A percentile compares a stretch with the other conserved stretches of the same genome.
Conservation (phyloP, 2,113 vertebrate genomes). For the Notiomystis cincta region DNA sequence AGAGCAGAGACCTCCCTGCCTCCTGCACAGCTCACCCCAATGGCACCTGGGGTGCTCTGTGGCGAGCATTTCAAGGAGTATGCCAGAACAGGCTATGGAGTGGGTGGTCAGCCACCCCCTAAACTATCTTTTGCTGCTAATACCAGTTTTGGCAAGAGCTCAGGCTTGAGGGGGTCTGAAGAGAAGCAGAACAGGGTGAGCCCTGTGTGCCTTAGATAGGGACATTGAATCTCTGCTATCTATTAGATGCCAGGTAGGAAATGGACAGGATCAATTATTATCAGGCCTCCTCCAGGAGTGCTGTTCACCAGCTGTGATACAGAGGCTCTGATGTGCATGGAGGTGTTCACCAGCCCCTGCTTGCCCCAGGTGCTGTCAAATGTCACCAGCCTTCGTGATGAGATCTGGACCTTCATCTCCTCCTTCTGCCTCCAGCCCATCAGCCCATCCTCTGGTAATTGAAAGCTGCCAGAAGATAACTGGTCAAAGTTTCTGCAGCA, state of each 20-base stretch:
- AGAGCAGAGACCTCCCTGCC: not conserved
- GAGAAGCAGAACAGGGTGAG: not conserved
- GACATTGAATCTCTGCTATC: fast-evolving
- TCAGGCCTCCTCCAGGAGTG: not conserved
- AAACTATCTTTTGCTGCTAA: not conserved
- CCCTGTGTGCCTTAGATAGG: not conserved
- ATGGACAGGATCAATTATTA: not conserved
- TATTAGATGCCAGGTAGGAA: not conserved
- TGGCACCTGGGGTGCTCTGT: fast-evolving
- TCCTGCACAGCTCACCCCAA: not conserved
- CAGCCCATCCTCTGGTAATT: not conserved
- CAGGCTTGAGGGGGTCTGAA: not conserved
- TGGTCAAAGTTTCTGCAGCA: not conserved
- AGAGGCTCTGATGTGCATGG: not conserved
- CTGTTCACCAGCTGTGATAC: not conserved
- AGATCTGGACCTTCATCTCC: not conserved
- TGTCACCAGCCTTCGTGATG: not conserved
- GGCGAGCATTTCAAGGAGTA: not conserved
- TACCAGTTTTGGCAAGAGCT: not conserved
- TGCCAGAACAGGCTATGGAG: not conserved
- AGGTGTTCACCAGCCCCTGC: not conserved
- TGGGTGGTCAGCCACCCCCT: not conserved
- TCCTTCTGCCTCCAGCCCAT: not conserved
- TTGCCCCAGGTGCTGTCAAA: not conserved
- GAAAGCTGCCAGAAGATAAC: not conserved